A percentile compares a stretch with the other conserved stretches of the same genome.
These are phyloP conservation scores for Lucilia sericata DNA, from an alignment of 1,140 invertebrate species.

Conservation along the genomic window DNA sequence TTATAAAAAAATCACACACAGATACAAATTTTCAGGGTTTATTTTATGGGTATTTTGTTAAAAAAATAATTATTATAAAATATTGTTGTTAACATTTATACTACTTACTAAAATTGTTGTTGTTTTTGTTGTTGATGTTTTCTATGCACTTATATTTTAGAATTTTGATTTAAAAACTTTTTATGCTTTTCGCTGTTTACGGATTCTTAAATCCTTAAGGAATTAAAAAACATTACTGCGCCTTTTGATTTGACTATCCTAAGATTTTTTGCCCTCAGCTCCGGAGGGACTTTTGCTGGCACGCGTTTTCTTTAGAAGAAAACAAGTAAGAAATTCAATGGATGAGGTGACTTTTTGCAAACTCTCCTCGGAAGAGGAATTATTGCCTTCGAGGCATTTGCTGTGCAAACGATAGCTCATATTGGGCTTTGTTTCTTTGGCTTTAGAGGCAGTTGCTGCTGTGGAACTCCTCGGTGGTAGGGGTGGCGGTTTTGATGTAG, in stretches of 20 bases:
- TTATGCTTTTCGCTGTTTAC: slow-evolving; percentile 2
- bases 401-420: slow-evolving; percentile 47
- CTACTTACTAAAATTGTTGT: slow-evolving; percentile 31
- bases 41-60: neutral
- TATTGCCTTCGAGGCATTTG: slow-evolving; percentile 48
- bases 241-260: slow-evolving; percentile 51
- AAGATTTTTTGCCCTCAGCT: slow-evolving; percentile 52
- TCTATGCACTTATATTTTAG: slow-evolving; percentile 40
- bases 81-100: neutral
- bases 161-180: slow-evolving; percentile 48
- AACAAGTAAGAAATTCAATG: slow-evolving; percentile 65
- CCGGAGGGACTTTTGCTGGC: slow-evolving; percentile 52
- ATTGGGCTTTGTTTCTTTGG: slow-evolving; percentile 26
- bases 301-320: slow-evolving; percentile 62
- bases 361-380: slow-evolving; percentile 64
- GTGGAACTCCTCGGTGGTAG: slow-evolving; percentile 34
- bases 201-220: neutral
- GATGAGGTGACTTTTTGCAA: slow-evolving; percentile 63
- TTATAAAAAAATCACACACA: neutral
- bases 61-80: neutral
- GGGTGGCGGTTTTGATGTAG: slow-evolving; percentile 10
- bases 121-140: slow-evolving; percentile 28
- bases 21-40: neutral
- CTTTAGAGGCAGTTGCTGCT: neutral
- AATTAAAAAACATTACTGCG: slow-evolving; percentile 62